phyloP scores from a whole-genome alignment of 2,113 vertebrate species.

The Pteronura brasiliensis region DNA sequence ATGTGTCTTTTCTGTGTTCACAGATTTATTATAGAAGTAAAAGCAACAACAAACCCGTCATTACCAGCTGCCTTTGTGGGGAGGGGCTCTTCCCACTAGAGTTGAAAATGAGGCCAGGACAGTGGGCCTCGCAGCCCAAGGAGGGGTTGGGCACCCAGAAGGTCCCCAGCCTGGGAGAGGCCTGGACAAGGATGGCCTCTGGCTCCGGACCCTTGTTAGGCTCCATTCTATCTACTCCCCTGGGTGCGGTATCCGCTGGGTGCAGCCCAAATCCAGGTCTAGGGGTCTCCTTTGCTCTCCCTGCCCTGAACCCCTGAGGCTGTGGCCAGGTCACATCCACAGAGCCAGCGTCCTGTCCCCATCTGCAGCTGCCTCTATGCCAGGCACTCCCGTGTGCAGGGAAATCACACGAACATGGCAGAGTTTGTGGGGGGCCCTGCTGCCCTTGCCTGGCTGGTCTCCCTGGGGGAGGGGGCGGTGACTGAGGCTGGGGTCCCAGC shows the following conservation, averaged over 20 bases:
- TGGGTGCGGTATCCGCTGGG: neutral
- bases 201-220: neutral
- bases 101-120: neutral
- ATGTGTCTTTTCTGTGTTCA: neutral
- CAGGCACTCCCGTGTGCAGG: neutral
- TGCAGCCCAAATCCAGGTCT: neutral
- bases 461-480: neutral
- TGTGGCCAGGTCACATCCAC: neutral
- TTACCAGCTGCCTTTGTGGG: neutral
- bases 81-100: neutral
- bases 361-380: neutral
- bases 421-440: neutral
- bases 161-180: neutral
- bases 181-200: neutral
- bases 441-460: neutral
- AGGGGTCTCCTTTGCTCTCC: neutral
- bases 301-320: no score
- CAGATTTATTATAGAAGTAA: neutral
- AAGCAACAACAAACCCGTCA: neutral
- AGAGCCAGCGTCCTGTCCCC: neutral
- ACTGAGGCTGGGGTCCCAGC: neutral
- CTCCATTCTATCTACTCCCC: neutral
- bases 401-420: neutral
- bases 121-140: neutral
- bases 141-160: neutral